Evolutionary conservation across 2,888 invertebrate genomes (phyloP).

Genomic region (Tinea semifulvella): DNA sequence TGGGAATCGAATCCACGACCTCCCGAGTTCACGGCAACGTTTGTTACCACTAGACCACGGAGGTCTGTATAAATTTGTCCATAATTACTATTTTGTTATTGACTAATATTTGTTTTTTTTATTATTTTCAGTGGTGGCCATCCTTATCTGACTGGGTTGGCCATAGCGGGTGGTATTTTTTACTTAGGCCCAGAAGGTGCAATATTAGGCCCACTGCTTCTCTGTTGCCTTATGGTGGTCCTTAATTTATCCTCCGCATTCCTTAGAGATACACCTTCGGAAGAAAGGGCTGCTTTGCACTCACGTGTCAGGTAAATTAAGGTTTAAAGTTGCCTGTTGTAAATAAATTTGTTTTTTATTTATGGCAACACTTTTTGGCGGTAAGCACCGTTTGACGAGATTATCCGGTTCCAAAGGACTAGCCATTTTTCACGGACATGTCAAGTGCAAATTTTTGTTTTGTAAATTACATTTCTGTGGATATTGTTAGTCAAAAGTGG

Average conservation of each 20-base stretch:
- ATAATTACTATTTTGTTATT: no score
- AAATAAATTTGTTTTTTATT: not conserved
- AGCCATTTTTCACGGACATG: no score
- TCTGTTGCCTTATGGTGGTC: slow-evolving; percentile 94
- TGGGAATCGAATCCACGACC: no score
- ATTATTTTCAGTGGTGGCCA: slow-evolving; percentile 82
- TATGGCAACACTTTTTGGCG: not conserved
- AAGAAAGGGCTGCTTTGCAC: slow-evolving; percentile 62
- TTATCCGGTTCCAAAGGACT: no score
- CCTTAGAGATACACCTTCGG: slow-evolving; percentile 72
- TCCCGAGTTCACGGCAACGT: no score
- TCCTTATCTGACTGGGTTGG: slow-evolving; percentile 95
- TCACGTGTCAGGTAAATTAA: slow-evolving; percentile 56
- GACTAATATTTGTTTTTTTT: no score
- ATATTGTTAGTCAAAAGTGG: no score
- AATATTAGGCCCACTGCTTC: slow-evolving; percentile 92
- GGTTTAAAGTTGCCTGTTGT: not conserved
- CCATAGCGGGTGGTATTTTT: slow-evolving; percentile 98
- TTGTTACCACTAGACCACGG: no score
- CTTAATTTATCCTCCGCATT: slow-evolving; percentile 82
- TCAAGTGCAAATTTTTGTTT: no score
- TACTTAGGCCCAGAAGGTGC: slow-evolving; percentile 97
- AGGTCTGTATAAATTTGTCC: no score
- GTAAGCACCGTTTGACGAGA: no score
- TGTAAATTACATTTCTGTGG: no score